phyloP scores from a whole-genome alignment of 1,140 invertebrate species.

The Ruditapes philippinarum region DNA sequence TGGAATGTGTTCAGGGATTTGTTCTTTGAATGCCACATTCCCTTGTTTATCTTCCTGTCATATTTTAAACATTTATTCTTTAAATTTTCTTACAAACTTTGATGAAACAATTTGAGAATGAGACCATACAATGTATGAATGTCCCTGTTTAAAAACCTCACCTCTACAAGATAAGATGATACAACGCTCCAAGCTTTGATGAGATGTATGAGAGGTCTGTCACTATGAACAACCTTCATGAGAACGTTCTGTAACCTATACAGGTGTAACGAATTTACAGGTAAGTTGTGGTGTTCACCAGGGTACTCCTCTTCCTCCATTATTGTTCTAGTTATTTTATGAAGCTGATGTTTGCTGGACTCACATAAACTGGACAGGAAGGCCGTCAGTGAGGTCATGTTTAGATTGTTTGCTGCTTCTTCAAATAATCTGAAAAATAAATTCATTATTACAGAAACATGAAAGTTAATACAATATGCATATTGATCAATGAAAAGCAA shows the following conservation, averaged over 20 bases:
- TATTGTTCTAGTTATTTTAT: constrained; percentile 69
- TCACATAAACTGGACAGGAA: constrained; percentile 94
- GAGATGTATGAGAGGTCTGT: constrained; percentile 95
- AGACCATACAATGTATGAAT: too few species aligned
- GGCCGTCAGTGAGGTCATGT: constrained; percentile 93
- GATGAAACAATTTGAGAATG: too few species aligned
- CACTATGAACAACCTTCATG: constrained; percentile 94
- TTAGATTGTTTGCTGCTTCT: constrained; percentile 95
- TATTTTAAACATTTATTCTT: too few species aligned
- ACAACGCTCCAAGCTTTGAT: constrained; percentile 96
- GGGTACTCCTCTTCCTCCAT: constrained; percentile 66
- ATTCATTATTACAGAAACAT: too few species aligned
- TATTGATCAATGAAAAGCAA: too few species aligned
- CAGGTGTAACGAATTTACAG: constrained; percentile 89
- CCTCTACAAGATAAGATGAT: constrained; percentile 96
- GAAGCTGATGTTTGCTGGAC: constrained; percentile 92
- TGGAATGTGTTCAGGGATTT: too few species aligned
- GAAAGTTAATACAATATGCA: too few species aligned
- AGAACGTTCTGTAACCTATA: constrained; percentile 95
- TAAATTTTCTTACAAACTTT: too few species aligned
- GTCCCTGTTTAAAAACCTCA: too few species aligned
- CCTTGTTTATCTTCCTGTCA: too few species aligned
- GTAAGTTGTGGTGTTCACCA: constrained; percentile 70
- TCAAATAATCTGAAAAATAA: constrained; percentile 90
- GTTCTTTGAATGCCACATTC: too few species aligned